Evolutionary conservation across 1,140 invertebrate species (phyloP), one percentile per base, ranked within the genome.

Genomic region (Steinernema feltiae): DNA sequence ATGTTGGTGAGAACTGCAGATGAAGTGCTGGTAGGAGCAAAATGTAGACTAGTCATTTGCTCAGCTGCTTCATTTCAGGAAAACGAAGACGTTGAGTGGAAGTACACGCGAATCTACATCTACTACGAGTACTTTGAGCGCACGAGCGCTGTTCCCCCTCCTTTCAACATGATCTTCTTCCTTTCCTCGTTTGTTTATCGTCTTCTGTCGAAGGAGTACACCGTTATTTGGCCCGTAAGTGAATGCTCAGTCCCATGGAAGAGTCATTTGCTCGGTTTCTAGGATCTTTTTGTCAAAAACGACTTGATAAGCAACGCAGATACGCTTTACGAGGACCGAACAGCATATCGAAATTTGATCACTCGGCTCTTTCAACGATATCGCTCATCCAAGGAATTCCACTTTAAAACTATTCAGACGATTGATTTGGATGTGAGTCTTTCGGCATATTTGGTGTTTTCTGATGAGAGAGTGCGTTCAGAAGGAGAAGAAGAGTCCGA

Each of bases 1-100:
- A 32, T 79, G 31, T 30, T 79, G 32, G 78, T 79, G 24, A 70
- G 76, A 27, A 74, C 32, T 29, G 78, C 78, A 17, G 31, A 80
- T 48, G 71, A 80, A 63, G 78, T 79, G 27, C 32, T 79, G n/a
- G n/a, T n/a, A n/a, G n/a, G n/a, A n/a, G n/a, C n/a, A n/a, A n/a
- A n/a, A n/a, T n/a, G n/a, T n/a, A n/a, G n/a, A n/a, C n/a, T n/a
- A n/a, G n/a, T n/a, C n/a, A n/a, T n/a, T n/a, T n/a, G n/a, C n/a
- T n/a, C n/a, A n/a, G n/a, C n/a, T n/a, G n/a, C n/a, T n/a, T n/a
- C n/a, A n/a, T n/a, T n/a, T n/a, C n/a, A n/a, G n/a, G 76, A 79
- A 21, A 79, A 79, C 35, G 78, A 79, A 80, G 79, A 80, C 18
- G 72, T 76, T 48, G 78, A 79, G 46, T 79, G 78, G 78, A 79